These are phyloP conservation scores for Aleiodes testaceus DNA, from an alignment of 2,888 invertebrate species.

Conservation along the genomic window DNA sequence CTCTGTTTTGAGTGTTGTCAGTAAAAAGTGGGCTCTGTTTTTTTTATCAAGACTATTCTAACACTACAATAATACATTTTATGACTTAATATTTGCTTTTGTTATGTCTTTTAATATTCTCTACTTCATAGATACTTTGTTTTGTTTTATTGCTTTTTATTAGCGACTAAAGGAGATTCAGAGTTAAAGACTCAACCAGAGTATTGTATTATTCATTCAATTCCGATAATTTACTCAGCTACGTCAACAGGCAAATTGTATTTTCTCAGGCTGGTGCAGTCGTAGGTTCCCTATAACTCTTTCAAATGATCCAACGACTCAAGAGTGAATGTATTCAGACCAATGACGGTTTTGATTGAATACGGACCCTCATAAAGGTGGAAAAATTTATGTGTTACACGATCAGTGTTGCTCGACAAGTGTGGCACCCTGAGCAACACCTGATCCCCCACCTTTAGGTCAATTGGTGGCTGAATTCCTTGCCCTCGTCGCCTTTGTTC, in stretches of 20 bases:
- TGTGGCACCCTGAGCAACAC: slow-evolving; percentile 21
- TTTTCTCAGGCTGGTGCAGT: slow-evolving; percentile 15
- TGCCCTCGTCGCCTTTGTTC: background rate
- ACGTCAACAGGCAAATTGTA: slow-evolving; percentile 6
- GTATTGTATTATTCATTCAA: too few species aligned
- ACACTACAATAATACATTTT: too few species aligned
- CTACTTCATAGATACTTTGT: too few species aligned
- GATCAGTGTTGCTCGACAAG: slow-evolving; percentile 4
- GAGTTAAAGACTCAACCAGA: too few species aligned
- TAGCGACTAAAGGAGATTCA: too few species aligned
- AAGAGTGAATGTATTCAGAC: slow-evolving; percentile 19
- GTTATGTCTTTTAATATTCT: too few species aligned
- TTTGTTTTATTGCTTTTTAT: too few species aligned
- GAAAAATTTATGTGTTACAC: slow-evolving; percentile 30
- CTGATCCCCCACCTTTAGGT: background rate
- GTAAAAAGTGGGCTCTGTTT: too few species aligned
- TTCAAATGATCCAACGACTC: background rate
- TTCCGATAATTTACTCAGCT: too few species aligned
- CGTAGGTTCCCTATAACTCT: slow-evolving; percentile 15
- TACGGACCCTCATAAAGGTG: slow-evolving; percentile 34
- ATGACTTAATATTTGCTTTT: too few species aligned
- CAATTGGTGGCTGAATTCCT: background rate
- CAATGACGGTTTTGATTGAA: background rate
- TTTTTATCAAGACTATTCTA: too few species aligned
- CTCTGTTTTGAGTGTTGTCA: too few species aligned